A percentile compares a stretch with the other conserved stretches of the same genome.
phyloP scores from a whole-genome alignment of 2,888 invertebrate genomes.

The Isoperla grammatica region DNA sequence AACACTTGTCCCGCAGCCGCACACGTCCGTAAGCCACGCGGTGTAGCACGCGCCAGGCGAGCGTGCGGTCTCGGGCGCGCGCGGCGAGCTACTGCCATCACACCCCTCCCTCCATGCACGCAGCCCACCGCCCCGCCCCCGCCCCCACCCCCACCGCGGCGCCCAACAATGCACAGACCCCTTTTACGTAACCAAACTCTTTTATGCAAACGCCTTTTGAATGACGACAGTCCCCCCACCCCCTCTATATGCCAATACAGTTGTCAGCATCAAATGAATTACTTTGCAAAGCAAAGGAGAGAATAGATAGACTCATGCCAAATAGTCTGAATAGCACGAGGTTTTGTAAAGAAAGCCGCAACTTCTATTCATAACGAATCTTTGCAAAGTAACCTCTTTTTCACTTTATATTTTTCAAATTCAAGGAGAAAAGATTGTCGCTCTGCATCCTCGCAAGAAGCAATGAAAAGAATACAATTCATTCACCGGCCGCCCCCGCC shows the following conservation, averaged over 20 bases:
- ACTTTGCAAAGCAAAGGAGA: conserved; percentile 14
- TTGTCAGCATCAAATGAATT: conserved; percentile 28
- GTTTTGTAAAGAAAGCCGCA: conserved; percentile 17
- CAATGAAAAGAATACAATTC: conserved; percentile 26
- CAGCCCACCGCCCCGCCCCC: not conserved
- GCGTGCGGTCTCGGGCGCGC: not conserved
- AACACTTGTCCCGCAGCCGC: not conserved
- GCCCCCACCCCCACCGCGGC: conserved; percentile 3
- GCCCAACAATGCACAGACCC: not conserved
- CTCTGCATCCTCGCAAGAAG: conserved; percentile 2
- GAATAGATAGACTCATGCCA: conserved; percentile 23
- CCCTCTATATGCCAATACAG: conserved; percentile 19
- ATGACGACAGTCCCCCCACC: not conserved
- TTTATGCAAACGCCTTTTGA: conserved; percentile 16
- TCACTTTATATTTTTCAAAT: conserved; percentile 8
- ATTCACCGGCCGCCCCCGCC: conserved; percentile 1
- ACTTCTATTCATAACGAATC: conserved; percentile 18
- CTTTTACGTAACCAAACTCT: conserved; percentile 22
- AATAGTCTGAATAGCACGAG: conserved; percentile 21
- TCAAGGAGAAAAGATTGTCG: conserved; percentile 8
- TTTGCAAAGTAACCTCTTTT: conserved; percentile 28
- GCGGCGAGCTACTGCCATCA: not conserved
- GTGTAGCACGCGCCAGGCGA: not conserved
- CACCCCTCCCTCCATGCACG: not conserved
- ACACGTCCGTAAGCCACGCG: not conserved